Evolutionary conservation across 37 sponge, comb jelly and placozoan species (phyloP), one percentile per base, ranked within the genome.

Genomic region (Aplysina aerophoba): DNA sequence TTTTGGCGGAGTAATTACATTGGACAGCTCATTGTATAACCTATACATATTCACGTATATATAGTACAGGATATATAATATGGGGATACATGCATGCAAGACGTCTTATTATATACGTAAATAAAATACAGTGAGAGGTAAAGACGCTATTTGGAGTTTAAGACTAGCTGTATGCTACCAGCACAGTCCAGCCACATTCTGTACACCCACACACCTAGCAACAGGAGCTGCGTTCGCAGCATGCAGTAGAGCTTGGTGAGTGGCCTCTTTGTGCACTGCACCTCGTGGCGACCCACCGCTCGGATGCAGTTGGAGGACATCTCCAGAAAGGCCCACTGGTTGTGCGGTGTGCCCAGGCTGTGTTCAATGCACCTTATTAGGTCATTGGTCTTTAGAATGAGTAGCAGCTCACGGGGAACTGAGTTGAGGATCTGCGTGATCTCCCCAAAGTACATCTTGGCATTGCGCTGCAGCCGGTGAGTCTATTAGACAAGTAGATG

Each of bases 331-430:
- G 87, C 88, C 50, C 81, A 85, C 58, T 25, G 72, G 37, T 87
- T 82, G 24, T 36, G 34, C 28, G 41, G 30, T 0, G 88, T 60
- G 35, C 85, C 86, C 19, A 97, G 86, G 24, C 64, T 59, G 56
- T 87, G 83, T 59, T 97, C 98, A 6, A 95, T 82, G 62, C 94
- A 83, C 12, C 94, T 81, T 24, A 97, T 82, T 4, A 97, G 90
- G 81, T 97, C 98, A 57, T 95, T 97, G 65, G 98, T 97, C 73
- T 97, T 97, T 30, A 97, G 85, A 81, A 97, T 91, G 58, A 97
- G 94, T 2, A 97, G 56, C 79, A 97, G 82, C 77, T 97, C 87
- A 30, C 98, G 79, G 4, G 98, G 98, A 2, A 97, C 88, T 16
- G 62, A 86, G 84, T 93, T 85, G 33, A 97, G 88, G 27, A 97